Evolutionary conservation across 2,888 invertebrate species (phyloP).

Genomic region (Congeria kusceri): DNA sequence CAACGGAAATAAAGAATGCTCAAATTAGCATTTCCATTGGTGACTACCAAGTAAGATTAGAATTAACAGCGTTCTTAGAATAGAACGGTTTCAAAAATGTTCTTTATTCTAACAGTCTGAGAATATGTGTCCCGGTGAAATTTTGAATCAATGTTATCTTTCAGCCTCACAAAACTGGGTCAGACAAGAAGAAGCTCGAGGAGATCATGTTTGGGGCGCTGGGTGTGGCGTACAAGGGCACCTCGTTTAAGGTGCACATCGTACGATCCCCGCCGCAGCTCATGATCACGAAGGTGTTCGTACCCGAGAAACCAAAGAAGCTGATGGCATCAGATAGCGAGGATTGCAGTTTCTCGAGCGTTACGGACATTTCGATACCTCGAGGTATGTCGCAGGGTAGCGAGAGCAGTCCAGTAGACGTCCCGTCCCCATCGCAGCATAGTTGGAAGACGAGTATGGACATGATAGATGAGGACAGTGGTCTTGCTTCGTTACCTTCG

Average conservation of each 20-base stretch:
- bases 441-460: constrained; percentile 65
- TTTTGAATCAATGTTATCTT: too few species aligned
- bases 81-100: too few species aligned
- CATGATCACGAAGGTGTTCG: constrained; percentile 86
- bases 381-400: constrained; percentile 51
- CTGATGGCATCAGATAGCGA: constrained; percentile 68
- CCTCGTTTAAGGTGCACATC: constrained; percentile 93
- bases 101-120: too few species aligned
- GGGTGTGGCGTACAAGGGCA: constrained; percentile 94
- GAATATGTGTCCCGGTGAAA: too few species aligned
- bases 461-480: constrained; percentile 79
- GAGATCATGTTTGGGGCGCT: constrained; percentile 97
- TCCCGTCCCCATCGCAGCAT: constrained; percentile 74
- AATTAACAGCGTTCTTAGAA: too few species aligned
- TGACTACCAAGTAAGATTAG: too few species aligned
- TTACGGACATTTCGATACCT: constrained; percentile 59
- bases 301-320: constrained; percentile 76
- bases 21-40: too few species aligned
- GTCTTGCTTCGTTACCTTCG: constrained; percentile 67
- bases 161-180: constrained; percentile 74
- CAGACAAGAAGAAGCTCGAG: constrained; percentile 91
- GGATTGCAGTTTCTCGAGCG: constrained; percentile 51
- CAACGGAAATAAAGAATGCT: too few species aligned
- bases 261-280: constrained; percentile 87
- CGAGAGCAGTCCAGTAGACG: constrained; percentile 84